phyloP scores from a whole-genome alignment of 2,797 vertebrate species.

The Merluccius polli region DNA sequence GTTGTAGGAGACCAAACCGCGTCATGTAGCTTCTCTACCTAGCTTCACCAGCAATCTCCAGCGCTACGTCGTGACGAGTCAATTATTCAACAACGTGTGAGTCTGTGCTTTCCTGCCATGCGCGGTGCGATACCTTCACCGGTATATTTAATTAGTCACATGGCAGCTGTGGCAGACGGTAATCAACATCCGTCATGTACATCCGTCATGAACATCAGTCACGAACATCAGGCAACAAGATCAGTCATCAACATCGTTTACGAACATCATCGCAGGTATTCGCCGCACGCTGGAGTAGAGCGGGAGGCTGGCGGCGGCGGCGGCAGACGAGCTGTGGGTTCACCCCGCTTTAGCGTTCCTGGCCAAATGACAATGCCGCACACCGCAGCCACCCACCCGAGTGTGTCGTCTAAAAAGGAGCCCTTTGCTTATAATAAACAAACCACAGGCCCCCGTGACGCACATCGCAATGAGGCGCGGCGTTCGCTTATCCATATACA shows the following conservation, averaged over 20 bases:
- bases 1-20: not conserved
- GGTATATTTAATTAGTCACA: not conserved
- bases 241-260: not conserved
- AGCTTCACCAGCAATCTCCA: not conserved
- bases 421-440: not conserved
- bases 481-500: slow-evolving; percentile 34
- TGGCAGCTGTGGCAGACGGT: not conserved
- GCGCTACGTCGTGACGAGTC: not conserved
- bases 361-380: not conserved
- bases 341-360: not conserved
- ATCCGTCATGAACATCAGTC: not conserved
- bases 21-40: not conserved
- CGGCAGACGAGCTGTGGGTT: not conserved
- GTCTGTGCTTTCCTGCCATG: not conserved
- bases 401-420: no score
- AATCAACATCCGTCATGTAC: not conserved
- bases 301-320: not conserved
- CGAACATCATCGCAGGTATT: not conserved
- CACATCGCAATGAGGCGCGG: slow-evolving; percentile 31
- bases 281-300: not conserved
- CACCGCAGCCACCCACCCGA: no score
- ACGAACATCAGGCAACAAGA: not conserved
- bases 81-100: not conserved
- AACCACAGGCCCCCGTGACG: slow-evolving; percentile 20
- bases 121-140: not conserved